These are phyloP conservation scores for Anthopleura sola DNA, from an alignment of 64 coral and sea anemone genomes.

Conservation along the genomic window DNA sequence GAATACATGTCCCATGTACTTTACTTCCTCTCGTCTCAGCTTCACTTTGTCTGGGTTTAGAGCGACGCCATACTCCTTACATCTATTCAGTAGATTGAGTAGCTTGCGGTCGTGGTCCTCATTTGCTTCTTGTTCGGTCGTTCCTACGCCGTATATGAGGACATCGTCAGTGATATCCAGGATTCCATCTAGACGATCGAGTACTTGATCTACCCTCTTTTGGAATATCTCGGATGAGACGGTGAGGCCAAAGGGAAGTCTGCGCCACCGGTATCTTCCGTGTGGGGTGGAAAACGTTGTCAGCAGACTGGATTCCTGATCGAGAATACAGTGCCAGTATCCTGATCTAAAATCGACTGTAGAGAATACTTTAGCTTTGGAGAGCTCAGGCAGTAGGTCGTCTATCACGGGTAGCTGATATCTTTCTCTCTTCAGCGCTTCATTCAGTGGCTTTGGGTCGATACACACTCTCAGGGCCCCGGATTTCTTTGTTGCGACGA, in stretches of 20 bases:
- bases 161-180: constrained; percentile 3
- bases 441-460: constrained; percentile 13
- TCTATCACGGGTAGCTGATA: background rate
- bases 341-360: background rate
- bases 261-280: constrained; percentile 6
- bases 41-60: constrained; percentile 26
- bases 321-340: constrained; percentile 3
- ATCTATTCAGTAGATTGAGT: background rate
- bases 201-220: background rate
- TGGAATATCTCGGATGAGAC: background rate
- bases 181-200: background rate
- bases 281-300: constrained; percentile 23
- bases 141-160: constrained; percentile 19
- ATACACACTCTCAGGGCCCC: constrained; percentile 13
- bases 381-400: no score
- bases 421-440: constrained; percentile 6
- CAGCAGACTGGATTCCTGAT: constrained; percentile 24
- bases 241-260: constrained; percentile 35
- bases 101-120: constrained; percentile 15
- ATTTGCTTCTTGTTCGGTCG: background rate
- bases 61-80: constrained; percentile 4
- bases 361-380: background rate
- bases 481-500: background rate
- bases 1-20: constrained; percentile 34
- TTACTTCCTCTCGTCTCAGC: background rate